A percentile compares a stretch with the other conserved stretches of the same genome.
Evolutionary conservation across 2,113 vertebrate species (phyloP).

Genomic region (Turdus rufiventris): DNA sequence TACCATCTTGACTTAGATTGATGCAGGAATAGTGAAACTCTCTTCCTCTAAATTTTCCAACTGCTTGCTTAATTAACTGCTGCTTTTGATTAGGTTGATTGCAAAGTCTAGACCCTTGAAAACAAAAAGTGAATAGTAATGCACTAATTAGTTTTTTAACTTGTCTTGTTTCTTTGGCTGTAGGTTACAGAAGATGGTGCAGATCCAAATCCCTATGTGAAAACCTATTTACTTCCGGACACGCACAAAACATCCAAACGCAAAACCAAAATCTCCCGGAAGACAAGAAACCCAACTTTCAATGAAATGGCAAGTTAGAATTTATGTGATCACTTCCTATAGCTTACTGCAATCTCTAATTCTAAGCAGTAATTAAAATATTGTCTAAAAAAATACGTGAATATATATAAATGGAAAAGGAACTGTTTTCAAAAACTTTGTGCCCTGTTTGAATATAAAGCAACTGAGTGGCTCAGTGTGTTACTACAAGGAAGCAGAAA

Average conservation of each 20-base stretch:
- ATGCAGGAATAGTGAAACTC: neutral
- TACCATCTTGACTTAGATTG: neutral
- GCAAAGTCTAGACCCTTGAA: neutral
- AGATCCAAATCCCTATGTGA: constrained; percentile 97
- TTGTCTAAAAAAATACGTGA: neutral
- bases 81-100: neutral
- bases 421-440: neutral
- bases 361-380: neutral
- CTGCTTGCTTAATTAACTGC: neutral
- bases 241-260: constrained; percentile 93
- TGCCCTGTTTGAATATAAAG: neutral
- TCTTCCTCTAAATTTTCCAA: neutral
- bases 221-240: constrained; percentile 96
- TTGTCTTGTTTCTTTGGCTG: neutral
- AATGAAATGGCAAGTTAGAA: constrained; percentile 91
- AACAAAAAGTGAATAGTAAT: neutral
- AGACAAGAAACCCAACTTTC: constrained; percentile 96
- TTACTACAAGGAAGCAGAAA: neutral
- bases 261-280: constrained; percentile 95
- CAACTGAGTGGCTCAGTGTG: neutral
- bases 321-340: neutral
- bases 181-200: constrained; percentile 93
- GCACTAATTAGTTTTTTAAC: neutral
- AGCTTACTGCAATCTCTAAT: neutral
- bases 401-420: neutral